Base-by-base conservation (phyloP, 2,797 vertebrate genomes). In the Hippocampus kuda region DNA sequence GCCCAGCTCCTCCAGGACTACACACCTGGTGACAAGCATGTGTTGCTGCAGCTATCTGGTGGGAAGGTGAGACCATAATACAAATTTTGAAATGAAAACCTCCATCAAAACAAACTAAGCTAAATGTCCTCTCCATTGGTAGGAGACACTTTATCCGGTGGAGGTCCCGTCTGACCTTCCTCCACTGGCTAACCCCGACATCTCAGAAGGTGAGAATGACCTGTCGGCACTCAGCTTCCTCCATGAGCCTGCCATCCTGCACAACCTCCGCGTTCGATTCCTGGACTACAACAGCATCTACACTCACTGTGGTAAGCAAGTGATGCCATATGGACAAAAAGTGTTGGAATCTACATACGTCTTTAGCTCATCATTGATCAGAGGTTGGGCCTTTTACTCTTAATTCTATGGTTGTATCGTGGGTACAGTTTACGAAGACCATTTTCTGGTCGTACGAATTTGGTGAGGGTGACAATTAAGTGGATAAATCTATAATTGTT, bases 221-320 rank as follows among this genome's bases (percentile, higher is more conserved):
- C 87, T 93, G 63, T 93, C 92, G 0, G 89, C 91, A 3, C 91
- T 93, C 71, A 92, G 91, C 75, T 92, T 93, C 79, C 89, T 93
- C 27, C 93, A 94, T 0, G 92, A 94, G 76, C 87, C 91, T 0
- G 93, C 91, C 0, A 89, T 93, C 68, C 80, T 93, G 75, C 91
- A 92, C 74, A 93, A 92, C 54, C 90, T 94, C 15, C 78, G 85
- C 0, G 79, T 87, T 66, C 87, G 92, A 41, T 94, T 93, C 70
- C 81, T 93, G 70, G 91, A 94, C 81, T 91, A 89, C 85, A 92
- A 75, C 46, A 85, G 89, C 81, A 92, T 92, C 79, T 92, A 91
- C 81, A 93, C 92, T 0, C 91, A 91, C 85, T 94, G 93, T 0
- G 89, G 92, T 93, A 84, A 88, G 85, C 5, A 30, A 22, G 16